Evolutionary conservation across 2,797 vertebrate species (phyloP), one percentile per base, ranked within the genome.

Genomic region (Cynopterus sphinx): DNA sequence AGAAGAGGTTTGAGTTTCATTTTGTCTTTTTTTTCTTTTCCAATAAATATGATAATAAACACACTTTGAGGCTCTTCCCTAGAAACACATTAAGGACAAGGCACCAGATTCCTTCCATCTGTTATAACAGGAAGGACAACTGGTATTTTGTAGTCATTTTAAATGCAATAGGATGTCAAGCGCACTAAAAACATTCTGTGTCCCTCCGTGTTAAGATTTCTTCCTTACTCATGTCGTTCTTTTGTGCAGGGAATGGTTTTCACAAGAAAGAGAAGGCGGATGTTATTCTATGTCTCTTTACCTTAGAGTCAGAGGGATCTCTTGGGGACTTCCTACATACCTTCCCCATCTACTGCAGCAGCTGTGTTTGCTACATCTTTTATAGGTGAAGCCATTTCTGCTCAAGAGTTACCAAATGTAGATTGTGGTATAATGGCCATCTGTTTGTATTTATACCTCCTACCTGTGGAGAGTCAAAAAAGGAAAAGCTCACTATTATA

Each of bases 81-180:
- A 81, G 87, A 97, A 96, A 95, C 21, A 57, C n/a, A 3, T 71
- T 70, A 67, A 79, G 31, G 28, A 86, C 33, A 36, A 75, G n/a
- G 53, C 95, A 74, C 84, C 87, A 94, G 92, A 51, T 97, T 97
- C 68, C 39, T 90, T 87, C 95, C 94, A 97, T 97, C 94, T 96
- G 90, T 92, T 96, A 24, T 28, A 93, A 87, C 31, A 97, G 94
- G 87, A 96, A 96, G 59, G 78, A 87, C 90, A 96, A 93, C 81
- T 96, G 67, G 21, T 90, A 82, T 95, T 96, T 88, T 90, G 63
- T 88, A 83, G 63, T 92, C 90, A 96, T 75, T 97, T 96, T 95
- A 82, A 96, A 96, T 5, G 43, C 49, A 94, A 9, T 82, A 96
- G 87, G 73, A 96, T 95, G 68, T 78, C 67, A 83, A 49, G 73